These are phyloP conservation scores for Ciconia maguari DNA, from an alignment of 2,113 vertebrate species.

Conservation along the genomic window DNA sequence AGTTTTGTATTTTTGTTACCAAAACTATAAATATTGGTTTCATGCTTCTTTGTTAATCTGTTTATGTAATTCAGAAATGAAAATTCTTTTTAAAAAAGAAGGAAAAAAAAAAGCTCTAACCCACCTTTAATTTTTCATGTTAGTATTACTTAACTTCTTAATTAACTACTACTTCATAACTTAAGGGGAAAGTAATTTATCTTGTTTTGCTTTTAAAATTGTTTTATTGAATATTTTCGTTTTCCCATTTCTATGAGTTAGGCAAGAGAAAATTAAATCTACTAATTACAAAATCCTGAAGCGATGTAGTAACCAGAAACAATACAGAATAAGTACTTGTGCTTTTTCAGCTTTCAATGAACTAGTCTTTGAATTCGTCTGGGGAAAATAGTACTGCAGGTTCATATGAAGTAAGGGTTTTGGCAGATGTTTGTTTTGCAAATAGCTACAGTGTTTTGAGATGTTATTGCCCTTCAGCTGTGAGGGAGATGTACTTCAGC, in stretches of 20 bases:
- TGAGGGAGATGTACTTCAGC: not conserved
- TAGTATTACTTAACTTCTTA: not conserved
- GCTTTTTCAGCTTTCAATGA: not conserved
- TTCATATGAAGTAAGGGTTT: not conserved
- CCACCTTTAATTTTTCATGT: not conserved
- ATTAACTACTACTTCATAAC: not conserved
- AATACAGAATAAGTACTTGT: not conserved
- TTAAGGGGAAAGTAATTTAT: not conserved
- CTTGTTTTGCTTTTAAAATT: not conserved
- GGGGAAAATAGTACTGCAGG: not conserved
- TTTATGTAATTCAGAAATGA: not conserved
- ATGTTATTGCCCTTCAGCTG: slow-evolving; percentile 12
- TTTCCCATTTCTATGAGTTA: not conserved
- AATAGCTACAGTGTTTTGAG: slow-evolving; percentile 5
- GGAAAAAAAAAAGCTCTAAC: not conserved
- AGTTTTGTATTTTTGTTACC: not conserved
- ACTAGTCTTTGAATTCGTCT: not conserved
- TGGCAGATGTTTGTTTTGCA: slow-evolving; percentile 25
- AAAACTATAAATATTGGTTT: not conserved
- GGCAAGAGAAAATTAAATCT: slow-evolving; percentile 7
- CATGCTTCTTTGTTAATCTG: not conserved
- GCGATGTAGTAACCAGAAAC: not conserved
- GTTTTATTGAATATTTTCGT: not conserved
- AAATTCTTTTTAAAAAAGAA: not conserved
- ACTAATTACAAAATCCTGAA: not conserved